A percentile compares a stretch with the other conserved stretches of the same genome.
Conservation (phyloP, 2,888 invertebrate genomes). For the Mimas tiliae region DNA sequence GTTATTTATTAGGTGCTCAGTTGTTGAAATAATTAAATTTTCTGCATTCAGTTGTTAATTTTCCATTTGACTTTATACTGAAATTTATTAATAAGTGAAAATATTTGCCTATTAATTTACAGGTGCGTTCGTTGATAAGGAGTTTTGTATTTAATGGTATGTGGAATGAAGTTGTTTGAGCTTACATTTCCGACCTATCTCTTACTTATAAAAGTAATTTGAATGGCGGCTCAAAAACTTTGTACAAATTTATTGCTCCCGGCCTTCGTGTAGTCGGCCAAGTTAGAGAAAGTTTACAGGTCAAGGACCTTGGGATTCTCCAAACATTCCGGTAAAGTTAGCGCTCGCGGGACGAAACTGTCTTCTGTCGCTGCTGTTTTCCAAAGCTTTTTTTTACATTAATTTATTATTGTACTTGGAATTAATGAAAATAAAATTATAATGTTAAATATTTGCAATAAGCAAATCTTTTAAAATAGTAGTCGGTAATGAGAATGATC, state of each 20-base stretch:
- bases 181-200: constrained; percentile 19
- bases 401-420: neutral
- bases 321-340: constrained; percentile 58
- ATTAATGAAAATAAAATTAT: too few species aligned
- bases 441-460: neutral
- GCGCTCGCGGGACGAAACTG: constrained; percentile 30
- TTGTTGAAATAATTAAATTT: constrained; percentile 31
- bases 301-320: constrained; percentile 62
- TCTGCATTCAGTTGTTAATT: constrained; percentile 28
- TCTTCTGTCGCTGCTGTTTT: constrained; percentile 24
- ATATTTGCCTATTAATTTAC: neutral
- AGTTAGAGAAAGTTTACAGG: constrained; percentile 68
- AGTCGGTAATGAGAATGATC: too few species aligned
- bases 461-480: too few species aligned
- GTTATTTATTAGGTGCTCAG: constrained; percentile 46
- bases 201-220: constrained; percentile 41
- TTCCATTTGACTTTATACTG: constrained; percentile 27
- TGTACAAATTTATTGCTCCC: constrained; percentile 61
- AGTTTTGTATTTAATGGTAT: neutral
- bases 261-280: constrained; percentile 47
- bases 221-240: constrained; percentile 51
- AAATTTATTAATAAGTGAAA: constrained; percentile 29
- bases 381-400: neutral
- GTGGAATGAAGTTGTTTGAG: neutral
- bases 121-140: neutral